These are phyloP conservation scores for Cartodere bifasciata DNA, from an alignment of 2,888 invertebrate species.

Conservation along the genomic window DNA sequence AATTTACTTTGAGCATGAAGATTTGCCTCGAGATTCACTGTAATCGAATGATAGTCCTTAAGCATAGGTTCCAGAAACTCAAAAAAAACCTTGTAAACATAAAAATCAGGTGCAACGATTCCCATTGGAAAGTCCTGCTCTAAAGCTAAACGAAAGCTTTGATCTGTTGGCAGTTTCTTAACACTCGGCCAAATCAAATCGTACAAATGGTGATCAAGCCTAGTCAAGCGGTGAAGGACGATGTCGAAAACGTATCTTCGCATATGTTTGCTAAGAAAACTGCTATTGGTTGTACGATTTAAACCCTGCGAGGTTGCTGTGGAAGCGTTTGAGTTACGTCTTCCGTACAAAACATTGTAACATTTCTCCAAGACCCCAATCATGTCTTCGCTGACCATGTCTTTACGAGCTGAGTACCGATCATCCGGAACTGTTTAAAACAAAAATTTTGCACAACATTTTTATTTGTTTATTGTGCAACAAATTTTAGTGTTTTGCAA, in stretches of 20 bases:
- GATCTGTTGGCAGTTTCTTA: slow-evolving; percentile 55
- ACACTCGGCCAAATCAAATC: slow-evolving; percentile 85
- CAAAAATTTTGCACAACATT: slow-evolving; percentile 9
- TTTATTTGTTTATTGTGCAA: not conserved
- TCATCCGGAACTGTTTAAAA: slow-evolving; percentile 55
- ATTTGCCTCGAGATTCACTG: slow-evolving; percentile 48
- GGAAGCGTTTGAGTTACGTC: slow-evolving; percentile 40
- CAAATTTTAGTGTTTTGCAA: slow-evolving; percentile 17
- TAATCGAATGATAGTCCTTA: slow-evolving; percentile 64
- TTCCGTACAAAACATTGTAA: slow-evolving; percentile 54
- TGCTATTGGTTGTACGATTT: slow-evolving; percentile 35
- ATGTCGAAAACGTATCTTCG: slow-evolving; percentile 59
- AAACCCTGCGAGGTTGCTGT: slow-evolving; percentile 44
- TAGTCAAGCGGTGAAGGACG: slow-evolving; percentile 64
- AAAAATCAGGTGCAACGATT: slow-evolving; percentile 74
- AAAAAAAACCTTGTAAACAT: slow-evolving; percentile 70
- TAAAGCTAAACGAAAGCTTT: slow-evolving; percentile 41
- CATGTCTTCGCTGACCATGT: slow-evolving; percentile 55
- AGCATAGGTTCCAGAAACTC: slow-evolving; percentile 75
- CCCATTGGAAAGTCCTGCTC: slow-evolving; percentile 64
- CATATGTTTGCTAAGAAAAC: slow-evolving; percentile 60
- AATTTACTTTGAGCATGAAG: slow-evolving; percentile 52
- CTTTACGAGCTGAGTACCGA: slow-evolving; percentile 58
- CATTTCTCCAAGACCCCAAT: slow-evolving; percentile 64
- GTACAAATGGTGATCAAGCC: slow-evolving; percentile 73